These are phyloP conservation scores for Pseudomyrmex flavicornis DNA, from an alignment of 1,140 invertebrate species.

Conservation along the genomic window DNA sequence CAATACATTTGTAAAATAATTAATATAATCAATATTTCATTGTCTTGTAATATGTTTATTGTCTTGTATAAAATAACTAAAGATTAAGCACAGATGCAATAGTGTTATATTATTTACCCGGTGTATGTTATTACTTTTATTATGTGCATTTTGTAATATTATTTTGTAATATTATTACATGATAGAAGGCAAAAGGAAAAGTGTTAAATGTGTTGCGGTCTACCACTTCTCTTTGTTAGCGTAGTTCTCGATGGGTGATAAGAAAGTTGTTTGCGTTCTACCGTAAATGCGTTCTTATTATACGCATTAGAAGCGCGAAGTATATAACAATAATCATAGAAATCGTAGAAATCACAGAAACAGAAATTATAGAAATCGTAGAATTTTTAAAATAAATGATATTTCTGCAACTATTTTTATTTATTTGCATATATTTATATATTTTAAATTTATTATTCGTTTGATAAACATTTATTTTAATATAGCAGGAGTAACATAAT, in stretches of 20 bases:
- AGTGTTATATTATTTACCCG: no score
- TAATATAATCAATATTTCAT: not conserved
- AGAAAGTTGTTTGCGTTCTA: conserved; percentile 30
- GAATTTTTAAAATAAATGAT: no score
- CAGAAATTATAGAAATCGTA: no score
- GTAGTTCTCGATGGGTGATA: conserved; percentile 1
- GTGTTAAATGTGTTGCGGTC: conserved; percentile 44
- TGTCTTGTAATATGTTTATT: no score
- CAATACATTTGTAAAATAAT: no score
- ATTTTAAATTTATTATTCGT: no score
- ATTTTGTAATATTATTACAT: conserved; percentile 4
- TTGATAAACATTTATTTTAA: not conserved
- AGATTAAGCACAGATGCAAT: no score
- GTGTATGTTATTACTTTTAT: no score
- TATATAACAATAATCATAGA: no score
- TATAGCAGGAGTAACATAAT: not conserved
- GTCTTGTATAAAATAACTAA: no score
- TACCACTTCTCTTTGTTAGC: conserved; percentile 44
- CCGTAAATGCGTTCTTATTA: not conserved
- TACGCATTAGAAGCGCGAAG: not conserved
- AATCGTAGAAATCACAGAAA: no score
- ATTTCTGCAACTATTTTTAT: no score
- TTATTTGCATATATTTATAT: not conserved
- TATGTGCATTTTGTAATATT: not conserved
- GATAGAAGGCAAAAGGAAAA: conserved; percentile 27